Percentiles rank a stretch among this genome's conserved stretches.
Conservation (phyloP, 2,797 vertebrate genomes). For the Threskiornis aethiopicus region DNA sequence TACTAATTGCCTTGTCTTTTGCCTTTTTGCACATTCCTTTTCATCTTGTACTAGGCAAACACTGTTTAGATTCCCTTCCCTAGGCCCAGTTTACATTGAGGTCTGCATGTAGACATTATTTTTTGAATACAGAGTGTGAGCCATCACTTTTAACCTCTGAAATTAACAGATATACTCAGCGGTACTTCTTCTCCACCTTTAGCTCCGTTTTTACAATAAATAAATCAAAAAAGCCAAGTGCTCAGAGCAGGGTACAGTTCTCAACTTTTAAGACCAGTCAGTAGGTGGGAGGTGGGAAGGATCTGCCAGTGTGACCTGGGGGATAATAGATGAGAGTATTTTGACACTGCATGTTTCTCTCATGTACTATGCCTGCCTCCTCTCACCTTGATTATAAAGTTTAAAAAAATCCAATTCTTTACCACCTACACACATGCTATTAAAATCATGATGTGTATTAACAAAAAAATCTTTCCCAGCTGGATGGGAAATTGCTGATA, state of each 20-base stretch:
- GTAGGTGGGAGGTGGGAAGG: conserved; percentile 46
- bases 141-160: neutral
- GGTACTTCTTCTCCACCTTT: neutral
- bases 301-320: conserved; percentile 61
- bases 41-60: neutral
- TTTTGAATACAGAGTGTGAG: conserved; percentile 20
- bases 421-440: conserved; percentile 66
- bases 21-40: neutral
- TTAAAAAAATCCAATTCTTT: conserved; percentile 56
- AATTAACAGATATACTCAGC: neutral
- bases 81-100: neutral
- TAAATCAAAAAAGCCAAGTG: neutral
- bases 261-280: neutral
- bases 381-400: conserved; percentile 70
- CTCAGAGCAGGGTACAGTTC: neutral
- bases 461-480: conserved; percentile 55
- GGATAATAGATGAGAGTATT: conserved; percentile 63
- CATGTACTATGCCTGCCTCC: conserved; percentile 44
- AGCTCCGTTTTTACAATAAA: neutral
- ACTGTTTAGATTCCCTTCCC: neutral
- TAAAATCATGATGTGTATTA: conserved; percentile 71
- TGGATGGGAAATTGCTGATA: conserved; percentile 59
- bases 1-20: neutral
- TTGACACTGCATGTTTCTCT: conserved; percentile 60
- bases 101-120: neutral